These are phyloP conservation scores for Macrotus californicus DNA, from an alignment of 2,113 vertebrate genomes.

Conservation along the genomic window DNA sequence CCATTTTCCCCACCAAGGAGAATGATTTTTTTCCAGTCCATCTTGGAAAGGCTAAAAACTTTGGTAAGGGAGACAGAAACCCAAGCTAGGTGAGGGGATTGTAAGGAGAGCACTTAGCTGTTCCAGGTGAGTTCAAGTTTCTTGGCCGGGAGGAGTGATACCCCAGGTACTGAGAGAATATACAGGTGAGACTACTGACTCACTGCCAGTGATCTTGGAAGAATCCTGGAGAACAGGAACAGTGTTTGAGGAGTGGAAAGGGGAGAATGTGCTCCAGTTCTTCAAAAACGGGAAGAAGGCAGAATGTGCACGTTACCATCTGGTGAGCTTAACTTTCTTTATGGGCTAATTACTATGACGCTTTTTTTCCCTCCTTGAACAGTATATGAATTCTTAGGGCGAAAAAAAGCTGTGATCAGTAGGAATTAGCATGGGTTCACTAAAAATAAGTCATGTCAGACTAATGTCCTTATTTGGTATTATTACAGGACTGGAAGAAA, in stretches of 20 bases:
- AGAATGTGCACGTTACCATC: not conserved
- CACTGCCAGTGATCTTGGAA: not conserved
- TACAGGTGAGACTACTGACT: not conserved
- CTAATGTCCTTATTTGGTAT: not conserved
- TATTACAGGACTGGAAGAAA: not conserved
- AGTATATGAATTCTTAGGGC: not conserved
- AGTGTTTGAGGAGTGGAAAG: not conserved
- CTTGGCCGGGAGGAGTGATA: not conserved
- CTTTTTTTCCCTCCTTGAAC: not conserved
- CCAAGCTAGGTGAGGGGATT: not conserved
- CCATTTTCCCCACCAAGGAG: not conserved
- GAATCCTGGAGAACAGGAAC: not conserved
- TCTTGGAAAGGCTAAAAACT: not conserved
- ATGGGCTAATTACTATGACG: not conserved
- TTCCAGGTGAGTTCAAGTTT: constrained; percentile 45
- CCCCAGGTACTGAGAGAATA: not conserved
- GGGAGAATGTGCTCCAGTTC: not conserved
- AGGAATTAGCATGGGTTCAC: not conserved
- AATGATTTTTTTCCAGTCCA: not conserved
- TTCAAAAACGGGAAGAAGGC: not conserved
- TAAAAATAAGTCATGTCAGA: not conserved
- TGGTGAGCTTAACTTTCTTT: constrained; percentile 35
- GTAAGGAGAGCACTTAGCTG: constrained; percentile 8
- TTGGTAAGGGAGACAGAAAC: constrained; percentile 32
- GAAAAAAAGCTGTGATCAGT: not conserved